These are phyloP conservation scores for Lateolabrax maculatus DNA, from an alignment of 2,797 vertebrate species.

Conservation along the genomic window DNA sequence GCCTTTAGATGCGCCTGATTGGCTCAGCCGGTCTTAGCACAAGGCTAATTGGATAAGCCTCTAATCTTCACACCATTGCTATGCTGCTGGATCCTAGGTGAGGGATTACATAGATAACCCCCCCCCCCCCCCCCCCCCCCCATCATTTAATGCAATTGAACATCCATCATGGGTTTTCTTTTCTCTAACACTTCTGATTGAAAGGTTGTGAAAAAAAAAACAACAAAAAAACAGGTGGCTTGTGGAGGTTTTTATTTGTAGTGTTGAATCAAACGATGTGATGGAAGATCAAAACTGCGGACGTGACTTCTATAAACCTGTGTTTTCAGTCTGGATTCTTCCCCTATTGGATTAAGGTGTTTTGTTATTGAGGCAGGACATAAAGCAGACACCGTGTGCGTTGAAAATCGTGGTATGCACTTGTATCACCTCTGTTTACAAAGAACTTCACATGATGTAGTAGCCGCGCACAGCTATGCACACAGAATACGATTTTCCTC, in stretches of 20 bases:
- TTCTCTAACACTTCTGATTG: background rate
- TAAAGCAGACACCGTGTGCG: conserved; percentile 49
- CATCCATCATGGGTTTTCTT: background rate
- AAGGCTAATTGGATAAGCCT: conserved; percentile 92
- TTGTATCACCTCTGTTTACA: conserved; percentile 61
- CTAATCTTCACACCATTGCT: conserved; percentile 87
- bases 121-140: background rate
- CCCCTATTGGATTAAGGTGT: conserved; percentile 21
- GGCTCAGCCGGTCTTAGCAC: conserved; percentile 80
- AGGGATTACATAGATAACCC: conserved; percentile 14
- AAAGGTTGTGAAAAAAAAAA: background rate
- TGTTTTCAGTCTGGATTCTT: conserved; percentile 5
- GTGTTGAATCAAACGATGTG: background rate
- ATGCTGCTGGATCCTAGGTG: conserved; percentile 23
- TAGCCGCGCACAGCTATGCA: conserved; percentile 21
- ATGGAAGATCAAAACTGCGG: background rate
- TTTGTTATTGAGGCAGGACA: conserved; percentile 37
- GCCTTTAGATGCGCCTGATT: conserved; percentile 84
- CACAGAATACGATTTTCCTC: conserved; percentile 51
- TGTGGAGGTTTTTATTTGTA: background rate
- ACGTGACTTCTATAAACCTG: conserved; percentile 1
- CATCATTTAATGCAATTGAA: conserved; percentile 10
- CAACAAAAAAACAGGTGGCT: no score
- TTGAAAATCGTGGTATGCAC: conserved; percentile 55
- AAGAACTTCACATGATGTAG: conserved; percentile 62